Evolutionary conservation across 1,140 invertebrate genomes (phyloP).

Genomic region (Bombus breviceps): DNA sequence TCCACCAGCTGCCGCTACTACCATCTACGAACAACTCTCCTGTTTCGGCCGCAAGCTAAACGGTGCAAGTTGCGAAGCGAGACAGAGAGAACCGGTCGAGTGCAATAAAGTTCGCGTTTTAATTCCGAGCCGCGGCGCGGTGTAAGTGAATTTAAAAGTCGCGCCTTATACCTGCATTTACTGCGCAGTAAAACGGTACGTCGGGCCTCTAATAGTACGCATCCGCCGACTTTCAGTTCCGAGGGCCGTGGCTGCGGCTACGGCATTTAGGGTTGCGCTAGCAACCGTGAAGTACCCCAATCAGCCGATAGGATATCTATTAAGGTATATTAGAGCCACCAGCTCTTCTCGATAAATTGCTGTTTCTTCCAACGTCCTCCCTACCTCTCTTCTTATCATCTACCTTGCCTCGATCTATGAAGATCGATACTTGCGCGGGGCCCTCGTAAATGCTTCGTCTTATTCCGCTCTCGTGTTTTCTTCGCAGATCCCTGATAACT

Average conservation of each 20-base stretch:
- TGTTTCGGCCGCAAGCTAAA: constrained; percentile 27
- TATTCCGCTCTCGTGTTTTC: background rate
- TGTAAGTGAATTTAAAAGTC: constrained; percentile 72
- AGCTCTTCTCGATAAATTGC: constrained; percentile 60
- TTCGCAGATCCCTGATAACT: background rate
- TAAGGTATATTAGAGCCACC: constrained; percentile 65
- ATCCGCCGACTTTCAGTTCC: constrained; percentile 51
- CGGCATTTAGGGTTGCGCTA: constrained; percentile 61
- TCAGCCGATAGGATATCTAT: constrained; percentile 68
- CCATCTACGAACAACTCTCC: background rate
- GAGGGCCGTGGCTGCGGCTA: constrained; percentile 5
- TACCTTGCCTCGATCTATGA: constrained; percentile 29
- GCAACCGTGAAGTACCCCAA: constrained; percentile 59
- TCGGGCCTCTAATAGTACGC: constrained; percentile 62
- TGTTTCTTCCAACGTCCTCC: constrained; percentile 33
- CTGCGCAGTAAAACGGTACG: constrained; percentile 63
- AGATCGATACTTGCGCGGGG: constrained; percentile 1
- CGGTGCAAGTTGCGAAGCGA: constrained; percentile 22
- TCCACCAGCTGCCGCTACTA: background rate
- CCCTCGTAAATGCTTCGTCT: constrained; percentile 2
- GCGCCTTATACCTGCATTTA: constrained; percentile 71
- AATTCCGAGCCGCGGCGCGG: constrained; percentile 56
- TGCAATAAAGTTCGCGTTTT: constrained; percentile 69
- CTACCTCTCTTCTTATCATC: constrained; percentile 24
- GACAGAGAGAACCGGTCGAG: constrained; percentile 60